These are phyloP conservation scores for Arctocebus calabarensis DNA, from an alignment of 2,797 vertebrate genomes.

Conservation along the genomic window DNA sequence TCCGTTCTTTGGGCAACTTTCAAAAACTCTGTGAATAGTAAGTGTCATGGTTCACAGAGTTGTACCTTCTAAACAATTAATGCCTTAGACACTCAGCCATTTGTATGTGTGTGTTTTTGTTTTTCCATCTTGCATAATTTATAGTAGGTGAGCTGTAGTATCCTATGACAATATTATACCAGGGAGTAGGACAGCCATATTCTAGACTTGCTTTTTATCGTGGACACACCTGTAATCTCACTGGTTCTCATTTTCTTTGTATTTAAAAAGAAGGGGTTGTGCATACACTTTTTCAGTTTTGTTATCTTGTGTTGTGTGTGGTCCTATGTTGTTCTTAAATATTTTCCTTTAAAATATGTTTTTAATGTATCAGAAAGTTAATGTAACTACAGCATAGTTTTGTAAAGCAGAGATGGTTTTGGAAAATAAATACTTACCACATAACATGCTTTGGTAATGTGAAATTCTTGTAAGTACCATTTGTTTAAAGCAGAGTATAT, in stretches of 20 bases:
- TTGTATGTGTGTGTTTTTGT: background rate
- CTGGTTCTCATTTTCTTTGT: background rate
- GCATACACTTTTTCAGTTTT: background rate
- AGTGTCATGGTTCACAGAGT: background rate
- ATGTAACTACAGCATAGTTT: background rate
- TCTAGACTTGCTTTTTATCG: rapidly evolving
- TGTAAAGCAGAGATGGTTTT: constrained; percentile 14
- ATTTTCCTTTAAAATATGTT: background rate
- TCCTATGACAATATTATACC: background rate
- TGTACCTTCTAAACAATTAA: background rate
- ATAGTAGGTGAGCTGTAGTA: background rate
- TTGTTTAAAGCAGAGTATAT: constrained; percentile 4
- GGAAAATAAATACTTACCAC: constrained; percentile 1
- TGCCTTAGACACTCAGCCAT: background rate
- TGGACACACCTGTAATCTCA: background rate
- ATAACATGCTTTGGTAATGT: background rate
- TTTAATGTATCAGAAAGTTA: background rate
- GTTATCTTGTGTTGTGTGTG: background rate
- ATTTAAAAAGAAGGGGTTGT: background rate
- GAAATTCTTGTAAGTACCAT: background rate
- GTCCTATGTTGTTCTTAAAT: background rate
- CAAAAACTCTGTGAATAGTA: background rate
- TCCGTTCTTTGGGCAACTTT: background rate
- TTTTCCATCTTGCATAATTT: background rate
- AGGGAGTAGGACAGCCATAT: background rate